A percentile compares a stretch with the other conserved stretches of the same genome.
phyloP scores from a whole-genome alignment of 2,797 vertebrate genomes.

The Sebastiscus tertius region DNA sequence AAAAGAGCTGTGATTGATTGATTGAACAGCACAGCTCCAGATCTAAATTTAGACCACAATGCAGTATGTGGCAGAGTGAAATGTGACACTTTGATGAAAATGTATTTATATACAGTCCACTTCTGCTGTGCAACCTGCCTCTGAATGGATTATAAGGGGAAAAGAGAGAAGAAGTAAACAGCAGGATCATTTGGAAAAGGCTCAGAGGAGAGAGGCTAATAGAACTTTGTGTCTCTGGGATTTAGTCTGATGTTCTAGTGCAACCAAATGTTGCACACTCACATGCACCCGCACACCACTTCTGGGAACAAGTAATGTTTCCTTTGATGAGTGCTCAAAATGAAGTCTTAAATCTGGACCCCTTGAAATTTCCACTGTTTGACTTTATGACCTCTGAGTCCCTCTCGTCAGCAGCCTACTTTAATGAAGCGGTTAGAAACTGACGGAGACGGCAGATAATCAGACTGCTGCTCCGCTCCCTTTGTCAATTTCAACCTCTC shows the following conservation, averaged over 20 bases:
- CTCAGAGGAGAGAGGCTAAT: neutral
- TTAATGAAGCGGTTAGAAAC: slow-evolving; percentile 32
- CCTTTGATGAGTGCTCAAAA: slow-evolving; percentile 6
- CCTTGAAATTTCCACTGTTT: slow-evolving; percentile 17
- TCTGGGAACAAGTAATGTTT: neutral
- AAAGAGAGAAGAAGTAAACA: neutral
- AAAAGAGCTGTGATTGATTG: neutral
- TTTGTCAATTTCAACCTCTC: slow-evolving; percentile 9
- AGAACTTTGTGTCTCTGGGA: neutral
- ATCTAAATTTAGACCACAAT: slow-evolving; percentile 1
- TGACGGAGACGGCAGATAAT: slow-evolving; percentile 9
- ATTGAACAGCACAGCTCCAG: neutral
- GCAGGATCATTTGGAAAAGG: neutral
- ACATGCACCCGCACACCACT: neutral
- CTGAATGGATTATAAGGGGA: neutral
- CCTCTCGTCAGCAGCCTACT: slow-evolving; percentile 1
- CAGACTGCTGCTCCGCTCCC: slow-evolving; percentile 7
- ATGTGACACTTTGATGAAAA: neutral
- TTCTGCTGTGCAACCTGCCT: neutral
- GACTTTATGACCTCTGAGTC: slow-evolving; percentile 23
- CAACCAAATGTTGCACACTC: neutral
- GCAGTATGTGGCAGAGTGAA: neutral
- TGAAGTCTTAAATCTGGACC: neutral
- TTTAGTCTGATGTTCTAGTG: neutral
- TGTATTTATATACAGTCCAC: neutral